These are phyloP conservation scores for Drosophila lacertosa DNA, from an alignment of 1,140 invertebrate species.

Conservation along the genomic window DNA sequence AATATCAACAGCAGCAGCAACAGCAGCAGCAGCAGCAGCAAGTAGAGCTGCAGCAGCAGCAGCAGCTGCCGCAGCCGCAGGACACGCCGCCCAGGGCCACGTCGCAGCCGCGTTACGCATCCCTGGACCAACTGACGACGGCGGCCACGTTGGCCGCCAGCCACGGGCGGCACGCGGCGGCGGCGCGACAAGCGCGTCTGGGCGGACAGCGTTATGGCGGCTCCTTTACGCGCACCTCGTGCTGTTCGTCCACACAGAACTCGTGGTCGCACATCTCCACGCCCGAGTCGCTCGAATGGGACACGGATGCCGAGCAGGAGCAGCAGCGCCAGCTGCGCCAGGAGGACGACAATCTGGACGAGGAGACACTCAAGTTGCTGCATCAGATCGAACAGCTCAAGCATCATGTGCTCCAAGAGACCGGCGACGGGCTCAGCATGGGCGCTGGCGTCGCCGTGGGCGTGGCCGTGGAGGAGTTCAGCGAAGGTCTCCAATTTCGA, in stretches of 20 bases:
- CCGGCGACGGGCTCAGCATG: conserved; percentile 67
- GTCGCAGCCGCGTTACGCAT: conserved; percentile 42
- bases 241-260: conserved; percentile 71
- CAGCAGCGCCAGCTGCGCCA: conserved; percentile 63
- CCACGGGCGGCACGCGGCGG: conserved; percentile 45
- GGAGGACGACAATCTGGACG: conserved; percentile 78
- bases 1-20: conserved; percentile 57
- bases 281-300: conserved; percentile 81
- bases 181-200: conserved; percentile 34
- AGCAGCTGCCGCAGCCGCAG: conserved; percentile 11
- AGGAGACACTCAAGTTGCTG: conserved; percentile 73
- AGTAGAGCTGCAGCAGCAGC: conserved; percentile 18
- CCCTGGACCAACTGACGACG: conserved; percentile 58
- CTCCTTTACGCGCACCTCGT: conserved; percentile 71
- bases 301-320: conserved; percentile 76
- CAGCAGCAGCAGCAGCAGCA: conserved; percentile 45
- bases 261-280: conserved; percentile 83
- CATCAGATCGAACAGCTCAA: conserved; percentile 82
- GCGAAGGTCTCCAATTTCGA: conserved; percentile 52
- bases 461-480: conserved; percentile 49
- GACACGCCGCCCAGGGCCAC: conserved; percentile 25
- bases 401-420: conserved; percentile 77
- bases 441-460: conserved; percentile 19
- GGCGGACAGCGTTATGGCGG: conserved; percentile 50
- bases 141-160: conserved; percentile 36